phyloP scores from a whole-genome alignment of 2,888 invertebrate species.

The Drosophila incognita region DNA sequence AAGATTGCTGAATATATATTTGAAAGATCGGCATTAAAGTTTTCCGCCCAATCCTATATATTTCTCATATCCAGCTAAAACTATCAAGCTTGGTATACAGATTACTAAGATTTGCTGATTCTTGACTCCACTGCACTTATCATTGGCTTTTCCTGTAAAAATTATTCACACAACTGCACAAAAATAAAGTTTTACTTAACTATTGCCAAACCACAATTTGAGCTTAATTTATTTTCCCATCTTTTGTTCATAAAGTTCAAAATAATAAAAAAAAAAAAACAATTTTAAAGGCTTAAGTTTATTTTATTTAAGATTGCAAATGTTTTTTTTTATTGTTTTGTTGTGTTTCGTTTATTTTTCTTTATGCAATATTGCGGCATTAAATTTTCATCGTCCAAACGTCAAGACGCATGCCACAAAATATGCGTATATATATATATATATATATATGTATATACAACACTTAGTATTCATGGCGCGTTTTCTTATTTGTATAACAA shows the following conservation, averaged over 20 bases:
- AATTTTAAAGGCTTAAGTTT: slow-evolving; percentile 25
- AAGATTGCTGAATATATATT: not conserved
- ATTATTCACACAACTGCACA: not conserved
- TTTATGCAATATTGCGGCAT: slow-evolving; percentile 35
- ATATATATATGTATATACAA: slow-evolving; percentile 2
- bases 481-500: slow-evolving; percentile 63
- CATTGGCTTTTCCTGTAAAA: accelerated
- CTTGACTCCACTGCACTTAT: not conserved
- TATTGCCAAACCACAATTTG: not conserved
- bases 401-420: slow-evolving; percentile 18
- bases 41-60: not conserved
- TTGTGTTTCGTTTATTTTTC: slow-evolving; percentile 21
- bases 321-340: slow-evolving; percentile 42
- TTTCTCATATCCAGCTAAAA: not conserved
- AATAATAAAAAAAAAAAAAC: not conserved
- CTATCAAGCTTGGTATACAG: not conserved
- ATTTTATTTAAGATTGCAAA: slow-evolving; percentile 2
- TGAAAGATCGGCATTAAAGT: not conserved
- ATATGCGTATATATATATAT: not conserved
- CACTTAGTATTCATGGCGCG: slow-evolving; percentile 64
- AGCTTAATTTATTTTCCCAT: slow-evolving; percentile 7
- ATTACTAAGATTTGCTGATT: not conserved
- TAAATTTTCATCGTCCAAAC: slow-evolving; percentile 46
- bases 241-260: not conserved
- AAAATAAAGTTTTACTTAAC: not conserved